Conservation (phyloP, 1,140 invertebrate genomes). For the Trachelipus rathkii region DNA sequence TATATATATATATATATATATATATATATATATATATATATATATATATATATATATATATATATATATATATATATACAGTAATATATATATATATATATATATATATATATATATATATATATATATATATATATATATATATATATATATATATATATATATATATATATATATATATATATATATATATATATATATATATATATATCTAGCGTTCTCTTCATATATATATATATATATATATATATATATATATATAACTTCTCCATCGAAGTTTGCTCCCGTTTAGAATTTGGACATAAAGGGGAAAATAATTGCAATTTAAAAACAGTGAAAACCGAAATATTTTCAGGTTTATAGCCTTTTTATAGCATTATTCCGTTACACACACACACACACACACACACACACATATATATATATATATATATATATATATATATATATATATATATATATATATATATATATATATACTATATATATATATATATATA, state of each 20-base stretch:
- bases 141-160: conserved; percentile 19
- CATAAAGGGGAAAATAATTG: too few species aligned
- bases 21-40: conserved; percentile 19
- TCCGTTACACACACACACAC: too few species aligned
- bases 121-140: conserved; percentile 3
- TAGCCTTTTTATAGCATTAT: too few species aligned
- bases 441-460: too few species aligned
- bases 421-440: too few species aligned
- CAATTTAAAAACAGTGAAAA: too few species aligned
- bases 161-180: conserved; percentile 22
- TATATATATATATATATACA: conserved; percentile 4
- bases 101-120: conserved; percentile 8
- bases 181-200: conserved; percentile 6
- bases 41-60: conserved; percentile 22
- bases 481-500: too few species aligned
- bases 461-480: too few species aligned
- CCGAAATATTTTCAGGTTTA: too few species aligned
- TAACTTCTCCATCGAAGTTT: too few species aligned
- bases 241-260: conserved; percentile 1
- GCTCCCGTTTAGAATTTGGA: too few species aligned
- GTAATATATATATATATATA: conserved; percentile 12
- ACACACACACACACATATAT: too few species aligned
- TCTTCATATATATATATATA: conserved; percentile 3
- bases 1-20: conserved; percentile 2
- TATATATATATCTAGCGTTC: conserved; percentile 13